These are phyloP conservation scores for Megathymus violae DNA, from an alignment of 1,140 invertebrate species.

Conservation along the genomic window DNA sequence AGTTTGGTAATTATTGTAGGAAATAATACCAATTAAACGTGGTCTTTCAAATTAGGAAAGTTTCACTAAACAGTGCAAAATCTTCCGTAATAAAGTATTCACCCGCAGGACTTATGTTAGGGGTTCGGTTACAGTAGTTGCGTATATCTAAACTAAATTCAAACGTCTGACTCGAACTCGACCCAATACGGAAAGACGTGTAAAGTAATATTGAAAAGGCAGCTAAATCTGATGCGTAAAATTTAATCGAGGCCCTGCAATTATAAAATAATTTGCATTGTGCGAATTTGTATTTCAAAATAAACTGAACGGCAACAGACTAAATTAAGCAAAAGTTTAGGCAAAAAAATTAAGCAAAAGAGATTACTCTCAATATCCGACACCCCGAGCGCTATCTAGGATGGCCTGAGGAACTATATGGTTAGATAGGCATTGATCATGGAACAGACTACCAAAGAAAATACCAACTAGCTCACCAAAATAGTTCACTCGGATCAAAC, in stretches of 20 bases:
- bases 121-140: background rate
- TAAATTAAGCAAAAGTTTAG: too few relatives aligned
- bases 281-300: too few relatives aligned
- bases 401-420: too few relatives aligned
- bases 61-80: background rate
- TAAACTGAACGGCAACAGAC: too few relatives aligned
- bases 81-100: slow-evolving; percentile 1
- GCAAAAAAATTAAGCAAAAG: too few relatives aligned
- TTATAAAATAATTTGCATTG: background rate
- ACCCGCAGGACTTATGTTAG: background rate
- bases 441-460: too few relatives aligned
- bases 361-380: too few relatives aligned
- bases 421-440: too few relatives aligned
- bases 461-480: too few relatives aligned
- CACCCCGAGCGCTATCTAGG: too few relatives aligned
- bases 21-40: background rate
- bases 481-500: too few relatives aligned
- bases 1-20: background rate
- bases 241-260: background rate
- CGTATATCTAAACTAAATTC: background rate
- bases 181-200: background rate
- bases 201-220: background rate
- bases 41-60: background rate
- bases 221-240: background rate
- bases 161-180: background rate